phyloP scores from a whole-genome alignment of 2,113 vertebrate genomes.

The Ictidomys tridecemlineatus region DNA sequence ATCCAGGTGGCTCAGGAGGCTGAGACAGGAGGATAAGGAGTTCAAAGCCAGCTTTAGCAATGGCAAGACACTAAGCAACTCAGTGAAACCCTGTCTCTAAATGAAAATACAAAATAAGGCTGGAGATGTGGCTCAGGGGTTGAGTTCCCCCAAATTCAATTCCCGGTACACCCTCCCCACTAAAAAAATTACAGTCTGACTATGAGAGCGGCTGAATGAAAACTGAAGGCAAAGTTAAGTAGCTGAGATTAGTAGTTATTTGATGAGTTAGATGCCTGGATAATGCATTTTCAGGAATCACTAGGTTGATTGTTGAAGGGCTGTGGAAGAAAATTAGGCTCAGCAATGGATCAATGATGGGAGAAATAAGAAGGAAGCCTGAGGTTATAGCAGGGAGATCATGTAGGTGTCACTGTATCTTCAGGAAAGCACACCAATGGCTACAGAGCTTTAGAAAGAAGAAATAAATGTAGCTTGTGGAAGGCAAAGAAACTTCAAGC shows the following conservation, averaged over 20 bases:
- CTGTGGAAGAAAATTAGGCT: not conserved
- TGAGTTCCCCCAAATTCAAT: too few relatives aligned
- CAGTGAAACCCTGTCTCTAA: too few relatives aligned
- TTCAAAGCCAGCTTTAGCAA: too few relatives aligned
- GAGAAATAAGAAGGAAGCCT: not conserved
- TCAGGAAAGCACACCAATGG: rapidly evolving
- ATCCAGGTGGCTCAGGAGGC: too few relatives aligned
- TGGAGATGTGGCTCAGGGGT: too few relatives aligned
- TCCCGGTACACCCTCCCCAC: too few relatives aligned
- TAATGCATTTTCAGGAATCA: not conserved
- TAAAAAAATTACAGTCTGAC: not conserved
- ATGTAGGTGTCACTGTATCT: too few relatives aligned
- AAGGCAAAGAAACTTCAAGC: not conserved
- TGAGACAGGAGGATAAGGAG: too few relatives aligned
- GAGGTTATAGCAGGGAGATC: not conserved
- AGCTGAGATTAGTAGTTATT: not conserved
- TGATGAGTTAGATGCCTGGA: not conserved
- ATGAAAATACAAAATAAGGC: too few relatives aligned
- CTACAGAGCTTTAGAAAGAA: not conserved
- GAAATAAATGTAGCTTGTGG: not conserved
- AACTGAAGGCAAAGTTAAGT: not conserved
- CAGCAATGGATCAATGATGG: not conserved
- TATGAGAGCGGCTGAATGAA: not conserved
- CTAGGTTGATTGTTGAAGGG: not conserved
- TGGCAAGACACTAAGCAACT: too few relatives aligned